Percentiles rank a stretch among this genome's conserved stretches.
phyloP scores from a whole-genome alignment of 2,797 vertebrate species.

The Macrochelys suwanniensis region DNA sequence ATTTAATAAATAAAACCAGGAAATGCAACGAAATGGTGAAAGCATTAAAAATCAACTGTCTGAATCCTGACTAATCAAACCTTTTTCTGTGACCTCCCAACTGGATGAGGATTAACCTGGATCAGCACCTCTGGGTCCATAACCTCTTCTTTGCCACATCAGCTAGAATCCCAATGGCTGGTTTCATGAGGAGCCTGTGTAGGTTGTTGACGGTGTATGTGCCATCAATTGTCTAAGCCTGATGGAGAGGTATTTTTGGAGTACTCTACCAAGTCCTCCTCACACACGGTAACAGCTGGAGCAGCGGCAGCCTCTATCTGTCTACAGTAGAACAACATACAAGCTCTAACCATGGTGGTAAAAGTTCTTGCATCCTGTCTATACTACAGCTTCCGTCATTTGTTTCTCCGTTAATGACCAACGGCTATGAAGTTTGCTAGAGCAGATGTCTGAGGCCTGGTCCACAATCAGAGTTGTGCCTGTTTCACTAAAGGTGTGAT shows the following conservation, averaged over 20 bases:
- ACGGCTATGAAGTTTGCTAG: neutral
- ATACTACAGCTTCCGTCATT: neutral
- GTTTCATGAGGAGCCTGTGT: neutral
- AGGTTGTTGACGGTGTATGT: neutral
- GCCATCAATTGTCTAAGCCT: neutral
- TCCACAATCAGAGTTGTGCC: neutral
- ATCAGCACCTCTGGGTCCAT: neutral
- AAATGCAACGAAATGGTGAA: neutral
- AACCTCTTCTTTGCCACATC: neutral
- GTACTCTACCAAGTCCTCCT: neutral
- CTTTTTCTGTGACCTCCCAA: neutral
- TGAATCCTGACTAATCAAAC: neutral
- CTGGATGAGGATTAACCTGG: neutral
- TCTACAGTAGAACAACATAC: neutral
- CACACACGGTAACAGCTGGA: neutral
- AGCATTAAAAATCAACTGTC: neutral
- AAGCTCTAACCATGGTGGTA: neutral
- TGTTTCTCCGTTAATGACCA: neutral
- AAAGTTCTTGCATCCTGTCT: rapidly evolving
- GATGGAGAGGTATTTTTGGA: neutral
- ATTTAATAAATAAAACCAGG: neutral
- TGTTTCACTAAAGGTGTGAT: neutral
- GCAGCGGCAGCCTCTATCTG: rapidly evolving
- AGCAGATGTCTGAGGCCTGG: neutral
- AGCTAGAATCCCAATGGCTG: neutral